Conservation (phyloP, 2,113 vertebrate species). For the Lanius collurio region DNA sequence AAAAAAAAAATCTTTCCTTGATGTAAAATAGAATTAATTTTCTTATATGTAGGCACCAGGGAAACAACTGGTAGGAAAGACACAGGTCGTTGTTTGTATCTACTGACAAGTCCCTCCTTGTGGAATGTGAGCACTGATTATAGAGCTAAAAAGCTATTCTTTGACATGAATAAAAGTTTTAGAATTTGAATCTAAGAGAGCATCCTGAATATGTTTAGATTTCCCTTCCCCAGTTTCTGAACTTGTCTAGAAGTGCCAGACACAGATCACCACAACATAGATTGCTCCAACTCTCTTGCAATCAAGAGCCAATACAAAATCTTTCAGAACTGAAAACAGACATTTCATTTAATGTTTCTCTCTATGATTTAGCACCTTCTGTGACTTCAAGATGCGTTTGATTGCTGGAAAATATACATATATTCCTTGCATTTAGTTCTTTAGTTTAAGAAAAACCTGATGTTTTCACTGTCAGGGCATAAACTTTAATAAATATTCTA, state of each 20-base stretch:
- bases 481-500: conserved; percentile 11
- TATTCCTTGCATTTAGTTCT: not conserved
- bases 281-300: not conserved
- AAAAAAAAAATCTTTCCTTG: not conserved
- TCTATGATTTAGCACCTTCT: not conserved
- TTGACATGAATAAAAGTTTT: not conserved
- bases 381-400: not conserved
- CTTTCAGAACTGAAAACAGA: not conserved
- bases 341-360: not conserved
- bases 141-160: not conserved
- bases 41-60: not conserved
- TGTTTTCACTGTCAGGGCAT: not conserved
- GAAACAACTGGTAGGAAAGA: not conserved
- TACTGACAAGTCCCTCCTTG: not conserved
- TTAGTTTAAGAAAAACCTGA: not conserved
- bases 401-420: not conserved
- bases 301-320: not conserved
- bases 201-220: not conserved
- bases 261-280: not conserved
- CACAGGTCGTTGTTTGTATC: not conserved
- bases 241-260: not conserved
- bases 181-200: not conserved
- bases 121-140: not conserved
- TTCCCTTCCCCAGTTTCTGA: not conserved
- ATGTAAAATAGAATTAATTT: not conserved